These are phyloP conservation scores for Gryllus bimaculatus DNA, from an alignment of 1,140 invertebrate species.

Conservation along the genomic window DNA sequence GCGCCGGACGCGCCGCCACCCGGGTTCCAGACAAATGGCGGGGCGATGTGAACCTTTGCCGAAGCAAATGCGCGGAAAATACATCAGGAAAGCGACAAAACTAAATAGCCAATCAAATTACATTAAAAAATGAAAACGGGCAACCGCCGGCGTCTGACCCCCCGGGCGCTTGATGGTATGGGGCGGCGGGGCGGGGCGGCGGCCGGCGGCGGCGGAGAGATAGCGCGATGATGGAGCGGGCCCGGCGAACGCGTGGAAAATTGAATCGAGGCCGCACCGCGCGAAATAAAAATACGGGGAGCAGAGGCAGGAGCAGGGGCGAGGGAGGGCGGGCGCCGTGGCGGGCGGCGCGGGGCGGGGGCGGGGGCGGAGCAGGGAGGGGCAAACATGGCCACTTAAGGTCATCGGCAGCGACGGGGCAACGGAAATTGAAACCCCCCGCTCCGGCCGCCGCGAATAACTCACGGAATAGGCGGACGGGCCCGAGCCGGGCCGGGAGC, in stretches of 20 bases:
- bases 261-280: background rate
- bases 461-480: background rate
- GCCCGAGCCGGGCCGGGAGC: too few relatives aligned
- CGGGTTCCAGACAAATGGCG: background rate
- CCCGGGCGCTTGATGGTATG: background rate
- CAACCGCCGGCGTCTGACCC: background rate
- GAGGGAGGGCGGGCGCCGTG: background rate
- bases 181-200: too few relatives aligned
- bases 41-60: background rate
- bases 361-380: background rate
- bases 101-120: slow-evolving; percentile 5
- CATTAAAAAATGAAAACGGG: background rate
- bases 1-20: background rate
- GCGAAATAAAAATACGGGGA: background rate
- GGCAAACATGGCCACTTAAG: slow-evolving; percentile 3
- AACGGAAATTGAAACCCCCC: background rate
- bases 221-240: background rate
- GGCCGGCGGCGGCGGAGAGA: background rate
- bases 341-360: too few relatives aligned
- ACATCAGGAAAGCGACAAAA: background rate
- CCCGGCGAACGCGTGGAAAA: slow-evolving; percentile 2
- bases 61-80: background rate
- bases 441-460: background rate
- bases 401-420: slow-evolving; percentile 1
- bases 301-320: too few relatives aligned